Percentiles rank a stretch among this genome's conserved stretches.
Conservation (phyloP, 2,797 vertebrate species). For the Otolemur crassicaudatus region DNA sequence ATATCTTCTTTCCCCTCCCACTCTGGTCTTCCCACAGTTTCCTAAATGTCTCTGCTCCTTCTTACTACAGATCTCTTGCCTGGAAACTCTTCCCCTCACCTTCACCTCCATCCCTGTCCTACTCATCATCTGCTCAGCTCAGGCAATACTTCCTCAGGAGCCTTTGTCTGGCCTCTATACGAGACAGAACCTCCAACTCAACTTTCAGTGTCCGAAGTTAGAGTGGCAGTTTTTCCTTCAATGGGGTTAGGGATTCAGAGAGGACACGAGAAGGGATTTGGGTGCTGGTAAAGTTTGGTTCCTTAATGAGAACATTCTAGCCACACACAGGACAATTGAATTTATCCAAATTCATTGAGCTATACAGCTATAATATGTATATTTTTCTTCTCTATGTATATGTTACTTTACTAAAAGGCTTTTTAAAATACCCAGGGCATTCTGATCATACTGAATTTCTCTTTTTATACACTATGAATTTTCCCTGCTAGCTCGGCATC, state of each 20-base stretch:
- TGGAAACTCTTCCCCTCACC: neutral
- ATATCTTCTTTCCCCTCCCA: neutral
- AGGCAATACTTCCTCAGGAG: neutral
- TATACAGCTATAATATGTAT: neutral
- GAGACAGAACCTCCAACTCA: neutral
- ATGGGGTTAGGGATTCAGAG: neutral
- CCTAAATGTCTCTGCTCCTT: neutral
- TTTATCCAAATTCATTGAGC: neutral
- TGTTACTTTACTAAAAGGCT: neutral
- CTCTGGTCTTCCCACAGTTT: neutral
- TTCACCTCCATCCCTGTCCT: neutral
- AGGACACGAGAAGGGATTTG: fast-evolving
- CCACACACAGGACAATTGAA: neutral
- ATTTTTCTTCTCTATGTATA: neutral
- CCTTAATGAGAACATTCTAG: neutral
- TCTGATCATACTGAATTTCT: neutral
- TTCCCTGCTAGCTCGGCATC: neutral
- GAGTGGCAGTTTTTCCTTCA: neutral
- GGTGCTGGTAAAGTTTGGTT: neutral
- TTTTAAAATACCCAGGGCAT: neutral
- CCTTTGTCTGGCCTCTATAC: neutral
- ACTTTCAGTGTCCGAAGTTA: neutral
- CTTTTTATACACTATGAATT: neutral
- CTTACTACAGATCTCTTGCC: neutral
- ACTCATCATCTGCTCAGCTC: neutral